Base-by-base conservation (phyloP, 2,797 vertebrate species). In the Urocyon cinereoargenteus region DNA sequence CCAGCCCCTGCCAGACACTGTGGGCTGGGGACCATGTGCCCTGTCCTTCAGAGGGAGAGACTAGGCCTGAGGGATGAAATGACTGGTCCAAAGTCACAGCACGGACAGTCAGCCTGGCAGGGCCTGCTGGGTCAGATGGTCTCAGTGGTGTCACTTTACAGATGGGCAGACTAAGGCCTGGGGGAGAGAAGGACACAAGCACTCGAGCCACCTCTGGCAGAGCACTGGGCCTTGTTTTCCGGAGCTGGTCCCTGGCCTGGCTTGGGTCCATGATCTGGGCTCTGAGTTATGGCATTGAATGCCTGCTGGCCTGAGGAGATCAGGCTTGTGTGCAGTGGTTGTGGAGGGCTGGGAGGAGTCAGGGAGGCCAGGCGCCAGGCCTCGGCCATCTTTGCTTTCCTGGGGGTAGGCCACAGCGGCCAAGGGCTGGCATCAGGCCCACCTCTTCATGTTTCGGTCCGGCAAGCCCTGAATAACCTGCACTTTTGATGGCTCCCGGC, bases 1-100 rank as follows among this genome's bases (percentile, higher is more conserved):
- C n/a, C 40, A 40, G 36, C 61, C 31, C 21, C 18, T 1, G 1
- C 22, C 5, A 8, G 1, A 21, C 11, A 0, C 36, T 1, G 5
- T 7, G 19, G 8, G 21, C 78, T 24, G 55, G 40, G 57, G 79
- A 19, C 62, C 5, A 19, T 2, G 1, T 40, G 70, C 26, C 31
- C 19, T 26, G 2, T 8, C 45, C n/a, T n/a, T 24, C 16, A 18
- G 55, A 66, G 24, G 72, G 77, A 61, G 26, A 40, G 24, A 64
- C 64, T 31, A 49, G 34, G 82, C 64, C 70, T 55, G 51, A 75
- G 68, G 82, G 51, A 73, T 5, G 22, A 82, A 40, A 49, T 3
- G n/a, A 34, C 12, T 26, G 45, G n/a, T 51, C 40, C 36, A 18
- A 70, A 53, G 66, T 83, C 82, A 93, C 73, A 57, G 70, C 82